Evolutionary conservation across 2,797 vertebrate species (phyloP), one percentile per base, ranked within the genome.

Genomic region (Chaetodon trifasciatus): DNA sequence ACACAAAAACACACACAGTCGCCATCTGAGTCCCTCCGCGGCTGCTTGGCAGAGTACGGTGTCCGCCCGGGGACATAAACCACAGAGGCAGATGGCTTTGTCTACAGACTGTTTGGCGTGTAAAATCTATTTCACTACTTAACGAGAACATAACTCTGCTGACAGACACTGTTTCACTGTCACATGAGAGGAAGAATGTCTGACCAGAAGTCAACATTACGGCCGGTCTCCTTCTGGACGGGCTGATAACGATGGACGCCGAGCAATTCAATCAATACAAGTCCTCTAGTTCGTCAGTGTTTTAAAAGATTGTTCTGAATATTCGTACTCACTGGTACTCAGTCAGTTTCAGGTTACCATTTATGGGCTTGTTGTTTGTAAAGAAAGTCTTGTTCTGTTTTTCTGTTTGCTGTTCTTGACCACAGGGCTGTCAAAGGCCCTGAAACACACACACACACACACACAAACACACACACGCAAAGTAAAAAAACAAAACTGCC

Each of bases 1-100:
- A 47, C 40, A 69, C 2, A 62, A 47, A 61, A 52, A 62, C 77
- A 83, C 83, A 87, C 83, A 82, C 68, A 73, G 76, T 61, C 19
- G 62, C 87, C 82, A 89, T 89, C 83, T 87, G 78, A 90, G 87
- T 76, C 78, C 81, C 82, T 84, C 76, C 23, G 49, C 47, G 69
- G 69, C 70, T 24, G 58, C 79, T 87, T 85, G 88, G 76, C 78
- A 79, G 77, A 72, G 83, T 40, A 57, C 55, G 32, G 69, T 13
- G 72, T 87, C 82, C 23, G 57, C 91, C 87, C 4, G 35, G 77
- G 89, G 89, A 91, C 79, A 74, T 28, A 66, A 86, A 78, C 21
- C 63, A 52, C 65, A 24, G 70, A 64, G 60, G 83, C 93, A 93
- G 92, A 94, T 92, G 89, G 88, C 68, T 89, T 74, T 57, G 82